Conservation (phyloP, 2,888 invertebrate genomes). For the Nomada ferruginata region DNA sequence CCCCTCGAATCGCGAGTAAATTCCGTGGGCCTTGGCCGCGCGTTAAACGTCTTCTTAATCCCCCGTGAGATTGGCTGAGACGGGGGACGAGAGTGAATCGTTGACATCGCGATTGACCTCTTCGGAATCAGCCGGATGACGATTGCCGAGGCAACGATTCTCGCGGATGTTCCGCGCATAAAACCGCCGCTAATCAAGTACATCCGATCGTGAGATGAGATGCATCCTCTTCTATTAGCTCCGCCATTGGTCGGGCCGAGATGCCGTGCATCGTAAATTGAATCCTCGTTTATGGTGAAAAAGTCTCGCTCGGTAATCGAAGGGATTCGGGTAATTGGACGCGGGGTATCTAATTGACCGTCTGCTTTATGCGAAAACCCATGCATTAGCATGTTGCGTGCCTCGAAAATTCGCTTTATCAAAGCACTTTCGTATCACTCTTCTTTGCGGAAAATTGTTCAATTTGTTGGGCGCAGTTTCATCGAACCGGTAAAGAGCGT, state of each 20-base stretch:
- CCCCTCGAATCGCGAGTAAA: constrained; percentile 15
- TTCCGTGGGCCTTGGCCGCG: not conserved
- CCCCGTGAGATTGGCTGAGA: constrained; percentile 21
- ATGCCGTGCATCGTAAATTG: constrained; percentile 37
- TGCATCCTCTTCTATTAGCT: constrained; percentile 39
- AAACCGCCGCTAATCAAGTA: constrained; percentile 43
- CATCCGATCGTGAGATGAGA: constrained; percentile 45
- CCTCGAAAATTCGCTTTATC: not conserved
- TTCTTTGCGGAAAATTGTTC: not conserved
- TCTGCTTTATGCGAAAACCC: constrained; percentile 2
- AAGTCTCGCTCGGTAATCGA: constrained; percentile 35
- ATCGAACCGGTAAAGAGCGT: no score
- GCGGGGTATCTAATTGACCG: constrained; percentile 22
- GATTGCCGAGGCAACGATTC: constrained; percentile 34
- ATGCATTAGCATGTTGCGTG: not conserved
- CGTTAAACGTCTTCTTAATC: constrained; percentile 24
- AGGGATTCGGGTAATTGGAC: constrained; percentile 35
- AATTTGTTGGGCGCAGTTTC: not conserved
- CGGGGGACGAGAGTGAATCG: constrained; percentile 67
- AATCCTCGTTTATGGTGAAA: constrained; percentile 30
- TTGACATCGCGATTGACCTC: constrained; percentile 68
- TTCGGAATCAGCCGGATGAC: constrained; percentile 51
- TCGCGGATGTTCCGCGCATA: constrained; percentile 19
- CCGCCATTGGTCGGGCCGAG: not conserved
- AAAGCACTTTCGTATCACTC: no score